Evolutionary conservation across 2,113 vertebrate genomes (phyloP).

Genomic region (Pygoscelis adeliae): DNA sequence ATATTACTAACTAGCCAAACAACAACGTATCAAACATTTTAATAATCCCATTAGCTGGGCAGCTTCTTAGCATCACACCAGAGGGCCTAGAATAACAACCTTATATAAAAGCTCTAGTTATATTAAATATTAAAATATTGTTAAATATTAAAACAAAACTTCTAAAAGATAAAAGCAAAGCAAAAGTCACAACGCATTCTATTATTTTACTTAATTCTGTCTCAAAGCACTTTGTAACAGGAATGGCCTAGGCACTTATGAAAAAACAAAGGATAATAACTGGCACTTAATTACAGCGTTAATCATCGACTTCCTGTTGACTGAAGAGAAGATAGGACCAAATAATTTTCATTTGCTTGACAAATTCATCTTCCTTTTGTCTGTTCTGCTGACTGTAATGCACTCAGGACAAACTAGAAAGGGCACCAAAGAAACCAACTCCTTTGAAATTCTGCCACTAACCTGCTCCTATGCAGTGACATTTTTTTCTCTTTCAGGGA

Average conservation of each 20-base stretch:
- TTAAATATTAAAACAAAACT: slow-evolving; percentile 66
- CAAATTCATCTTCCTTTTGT: neutral
- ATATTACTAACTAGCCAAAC: neutral
- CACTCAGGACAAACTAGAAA: neutral
- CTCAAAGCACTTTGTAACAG: neutral
- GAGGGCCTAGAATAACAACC: neutral
- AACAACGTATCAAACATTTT: neutral
- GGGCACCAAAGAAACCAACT: neutral
- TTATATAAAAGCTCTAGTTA: neutral
- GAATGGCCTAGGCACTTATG: neutral
- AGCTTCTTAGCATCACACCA: neutral
- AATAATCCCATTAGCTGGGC: neutral
- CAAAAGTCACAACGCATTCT: neutral
- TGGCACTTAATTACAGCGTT: neutral
- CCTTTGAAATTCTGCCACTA: neutral
- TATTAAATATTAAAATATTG: slow-evolving; percentile 48
- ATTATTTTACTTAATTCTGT: neutral
- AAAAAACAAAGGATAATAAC: neutral
- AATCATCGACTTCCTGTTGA: neutral
- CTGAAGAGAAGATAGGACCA: neutral
- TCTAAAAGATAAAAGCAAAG: neutral
- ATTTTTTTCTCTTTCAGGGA: neutral
- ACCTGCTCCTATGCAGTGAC: neutral
- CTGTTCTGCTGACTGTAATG: neutral
- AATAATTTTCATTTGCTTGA: neutral